Base-by-base conservation (phyloP, 2,888 invertebrate species). In the Leucozona laternaria region DNA sequence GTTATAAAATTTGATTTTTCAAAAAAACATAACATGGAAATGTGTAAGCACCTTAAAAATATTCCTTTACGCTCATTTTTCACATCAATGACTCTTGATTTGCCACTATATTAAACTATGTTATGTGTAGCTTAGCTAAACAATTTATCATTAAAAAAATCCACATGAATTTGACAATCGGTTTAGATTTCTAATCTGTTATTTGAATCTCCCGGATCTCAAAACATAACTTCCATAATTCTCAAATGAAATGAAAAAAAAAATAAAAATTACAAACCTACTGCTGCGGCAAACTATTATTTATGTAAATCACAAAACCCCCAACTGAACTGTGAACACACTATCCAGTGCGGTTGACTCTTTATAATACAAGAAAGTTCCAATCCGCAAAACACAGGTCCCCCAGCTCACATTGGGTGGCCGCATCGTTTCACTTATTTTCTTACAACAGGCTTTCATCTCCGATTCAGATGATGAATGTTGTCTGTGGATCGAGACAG, bases 381-480 rank as follows among this genome's bases (percentile, higher is more conserved):
- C 40, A 11, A 60, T 22, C 34, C 22, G 10, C 28, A 66, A 55
- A 72, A 80, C 34, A 66, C 37, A 37, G 68, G 68, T 68, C 68
- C 53, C 37, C 48, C 17, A 34, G 22, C 57, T 75, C 80, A 40
- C 84, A 66, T 84, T 84, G 84, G 84, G 84, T 84, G 84, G 84
- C 43, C 84, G 37, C 60, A 66, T 80, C 80, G 83, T 84, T 83
- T 79, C 79, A 79, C 83, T 66, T 71, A 68, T 70, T 75, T 68
- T 64, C 75, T 53, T 76, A 20, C 76, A 71, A 58, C 71, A 53
- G 80, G 80, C 83, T 84, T 84, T 84, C 83, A 84, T 84, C 83
- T 84, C 75, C 71, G 80, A 84, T 80, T 79, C 58, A 76, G 45
- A 84, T 84, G 84, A 84, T 80, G 71, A 79, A 84, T 80, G 84